These are phyloP conservation scores for Prosapia bicincta DNA, from an alignment of 2,888 invertebrate genomes.

Conservation along the genomic window DNA sequence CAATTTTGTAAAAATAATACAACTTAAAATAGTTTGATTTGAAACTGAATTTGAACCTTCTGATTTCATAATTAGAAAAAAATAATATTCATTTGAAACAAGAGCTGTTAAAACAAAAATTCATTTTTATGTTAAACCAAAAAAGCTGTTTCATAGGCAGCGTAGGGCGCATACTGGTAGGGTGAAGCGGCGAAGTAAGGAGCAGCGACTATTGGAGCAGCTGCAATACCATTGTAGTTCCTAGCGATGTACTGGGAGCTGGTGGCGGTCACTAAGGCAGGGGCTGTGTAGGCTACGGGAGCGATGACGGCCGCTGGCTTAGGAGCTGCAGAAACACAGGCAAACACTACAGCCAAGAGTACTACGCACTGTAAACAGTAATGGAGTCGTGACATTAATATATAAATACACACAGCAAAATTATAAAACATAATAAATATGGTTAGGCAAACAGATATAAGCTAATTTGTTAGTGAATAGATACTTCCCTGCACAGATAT, in stretches of 20 bases:
- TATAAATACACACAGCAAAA: too few species aligned
- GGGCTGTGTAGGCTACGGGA: constrained; percentile 18
- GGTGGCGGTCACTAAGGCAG: constrained; percentile 15
- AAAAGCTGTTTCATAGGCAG: background rate
- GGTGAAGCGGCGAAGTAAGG: constrained; percentile 17
- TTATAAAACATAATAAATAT: too few species aligned
- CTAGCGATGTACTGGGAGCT: constrained; percentile 9
- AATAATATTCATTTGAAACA: too few species aligned
- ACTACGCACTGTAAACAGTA: background rate
- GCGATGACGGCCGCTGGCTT: constrained; percentile 13
- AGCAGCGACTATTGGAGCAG: background rate
- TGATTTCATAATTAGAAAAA: too few species aligned
- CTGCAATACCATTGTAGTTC: constrained; percentile 25
- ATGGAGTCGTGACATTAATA: too few species aligned
- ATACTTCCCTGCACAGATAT: too few species aligned
- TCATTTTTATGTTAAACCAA: background rate
- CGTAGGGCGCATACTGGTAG: background rate
- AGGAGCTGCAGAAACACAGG: constrained; percentile 3
- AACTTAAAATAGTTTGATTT: too few species aligned
- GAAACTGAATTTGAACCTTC: too few species aligned
- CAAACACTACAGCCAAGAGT: background rate
- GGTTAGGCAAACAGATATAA: too few species aligned
- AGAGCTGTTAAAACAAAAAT: background rate
- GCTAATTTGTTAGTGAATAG: too few species aligned
- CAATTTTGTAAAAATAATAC: too few species aligned